phyloP scores from a whole-genome alignment of 2,797 vertebrate genomes.

The Parambassis ranga region DNA sequence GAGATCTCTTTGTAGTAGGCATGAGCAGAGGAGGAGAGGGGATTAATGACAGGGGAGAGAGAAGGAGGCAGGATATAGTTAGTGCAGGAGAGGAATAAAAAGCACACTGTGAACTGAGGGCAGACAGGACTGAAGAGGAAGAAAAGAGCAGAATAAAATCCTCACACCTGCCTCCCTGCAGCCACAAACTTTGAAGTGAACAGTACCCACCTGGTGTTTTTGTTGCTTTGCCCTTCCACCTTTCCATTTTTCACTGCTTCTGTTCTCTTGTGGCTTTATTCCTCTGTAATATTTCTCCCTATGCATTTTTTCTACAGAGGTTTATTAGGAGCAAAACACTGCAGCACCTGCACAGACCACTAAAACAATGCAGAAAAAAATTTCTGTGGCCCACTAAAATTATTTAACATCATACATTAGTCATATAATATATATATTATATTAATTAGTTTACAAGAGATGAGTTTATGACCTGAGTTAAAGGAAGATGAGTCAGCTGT shows the following conservation, averaged over 20 bases:
- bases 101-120: conserved; percentile 6
- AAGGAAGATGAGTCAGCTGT: too few species aligned
- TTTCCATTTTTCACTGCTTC: neutral
- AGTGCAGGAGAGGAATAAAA: conserved; percentile 15
- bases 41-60: conserved; percentile 40
- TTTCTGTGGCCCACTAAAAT: too few species aligned
- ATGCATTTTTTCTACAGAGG: neutral
- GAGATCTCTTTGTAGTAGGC: conserved; percentile 68
- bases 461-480: too few species aligned
- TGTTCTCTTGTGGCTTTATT: neutral
- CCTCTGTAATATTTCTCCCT: neutral
- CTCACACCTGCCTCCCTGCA: conserved; percentile 28
- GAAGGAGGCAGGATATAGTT: neutral
- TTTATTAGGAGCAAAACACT: neutral
- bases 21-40: conserved; percentile 15
- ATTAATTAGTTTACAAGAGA: too few species aligned
- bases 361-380: neutral
- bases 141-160: conserved; percentile 12
- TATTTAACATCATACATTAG: too few species aligned
- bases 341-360: neutral
- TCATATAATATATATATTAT: too few species aligned
- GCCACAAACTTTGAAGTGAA: conserved; percentile 42
- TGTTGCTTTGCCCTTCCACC: neutral
- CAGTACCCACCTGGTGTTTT: conserved; percentile 4
- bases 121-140: neutral